Conservation (phyloP, 2,797 vertebrate genomes). For the Thripadectes ignobilis region DNA sequence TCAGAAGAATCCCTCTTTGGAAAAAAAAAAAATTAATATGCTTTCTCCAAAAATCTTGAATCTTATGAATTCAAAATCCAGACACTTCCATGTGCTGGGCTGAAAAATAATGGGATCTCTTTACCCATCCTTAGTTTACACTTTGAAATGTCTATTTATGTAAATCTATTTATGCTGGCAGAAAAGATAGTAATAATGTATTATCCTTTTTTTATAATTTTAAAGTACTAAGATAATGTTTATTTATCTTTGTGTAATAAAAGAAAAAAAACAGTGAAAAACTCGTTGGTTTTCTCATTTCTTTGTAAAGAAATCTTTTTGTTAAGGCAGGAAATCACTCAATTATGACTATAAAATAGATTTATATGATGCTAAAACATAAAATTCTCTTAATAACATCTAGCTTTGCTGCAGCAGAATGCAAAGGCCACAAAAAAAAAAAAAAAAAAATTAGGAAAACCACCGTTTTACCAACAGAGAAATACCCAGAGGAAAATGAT, state of each 20-base stretch:
- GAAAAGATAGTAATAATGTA: neutral
- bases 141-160: constrained; percentile 70
- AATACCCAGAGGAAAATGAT: neutral
- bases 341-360: neutral
- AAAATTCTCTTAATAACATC: neutral
- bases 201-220: neutral
- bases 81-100: fast-evolving
- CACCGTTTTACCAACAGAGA: neutral
- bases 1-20: neutral
- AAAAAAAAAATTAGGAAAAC: neutral
- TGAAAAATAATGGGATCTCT: neutral
- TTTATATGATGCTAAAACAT: neutral
- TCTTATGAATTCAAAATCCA: fast-evolving
- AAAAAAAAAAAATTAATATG: too few species aligned
- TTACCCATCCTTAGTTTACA: neutral
- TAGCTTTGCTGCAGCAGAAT: neutral
- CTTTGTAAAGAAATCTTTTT: neutral
- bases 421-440: neutral
- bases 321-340: neutral
- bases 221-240: neutral
- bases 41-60: neutral
- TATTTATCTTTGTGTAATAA: constrained; percentile 45
- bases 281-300: neutral
- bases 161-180: constrained; percentile 68
- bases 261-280: neutral